Conservation (phyloP, 2,113 vertebrate genomes). For the Pterocles burchelli region DNA sequence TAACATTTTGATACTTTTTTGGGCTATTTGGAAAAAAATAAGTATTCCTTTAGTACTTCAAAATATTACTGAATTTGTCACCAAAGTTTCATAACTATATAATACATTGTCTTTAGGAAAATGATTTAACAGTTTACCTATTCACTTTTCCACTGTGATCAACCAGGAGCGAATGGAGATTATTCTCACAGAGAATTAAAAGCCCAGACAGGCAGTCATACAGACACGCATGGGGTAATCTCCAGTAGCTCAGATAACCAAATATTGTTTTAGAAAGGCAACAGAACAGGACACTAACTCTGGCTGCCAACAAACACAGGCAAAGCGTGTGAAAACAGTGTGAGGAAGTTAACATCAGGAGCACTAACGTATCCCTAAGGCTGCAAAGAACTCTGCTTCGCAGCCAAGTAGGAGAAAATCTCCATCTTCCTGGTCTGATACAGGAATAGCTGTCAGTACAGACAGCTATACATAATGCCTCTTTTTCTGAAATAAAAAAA, state of each 20-base stretch:
- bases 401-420: not conserved
- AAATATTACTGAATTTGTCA: not conserved
- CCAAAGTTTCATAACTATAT: not conserved
- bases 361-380: not conserved
- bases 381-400: not conserved
- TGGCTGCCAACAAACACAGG: not conserved
- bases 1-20: not conserved
- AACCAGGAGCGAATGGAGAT: not conserved
- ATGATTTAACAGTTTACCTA: not conserved
- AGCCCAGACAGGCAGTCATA: not conserved
- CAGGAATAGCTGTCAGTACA: not conserved
- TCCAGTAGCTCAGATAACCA: not conserved
- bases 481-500: not conserved
- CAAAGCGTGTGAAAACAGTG: not conserved
- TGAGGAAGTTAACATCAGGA: not conserved
- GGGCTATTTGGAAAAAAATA: not conserved
- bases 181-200: not conserved
- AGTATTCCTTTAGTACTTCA: not conserved
- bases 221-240: not conserved
- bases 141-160: not conserved
- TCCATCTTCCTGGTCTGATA: not conserved
- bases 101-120: not conserved
- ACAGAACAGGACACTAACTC: not conserved
- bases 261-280: not conserved
- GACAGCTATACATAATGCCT: not conserved